Conservation (phyloP, 1,140 invertebrate species). For the Drosophila arawakana region DNA sequence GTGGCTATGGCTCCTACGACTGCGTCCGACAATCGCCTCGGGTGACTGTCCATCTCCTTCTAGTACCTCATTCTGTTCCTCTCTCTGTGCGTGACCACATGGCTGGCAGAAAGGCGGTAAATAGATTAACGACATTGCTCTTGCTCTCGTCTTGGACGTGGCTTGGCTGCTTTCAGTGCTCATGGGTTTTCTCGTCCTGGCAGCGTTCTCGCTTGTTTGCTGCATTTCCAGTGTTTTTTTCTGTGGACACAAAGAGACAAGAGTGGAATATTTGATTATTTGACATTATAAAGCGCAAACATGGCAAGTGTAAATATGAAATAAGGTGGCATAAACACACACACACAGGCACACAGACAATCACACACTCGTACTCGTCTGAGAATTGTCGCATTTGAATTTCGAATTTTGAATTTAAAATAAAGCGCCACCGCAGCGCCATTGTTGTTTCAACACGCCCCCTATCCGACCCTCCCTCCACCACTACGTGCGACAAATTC, state of each 20-base stretch:
- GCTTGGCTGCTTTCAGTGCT: slow-evolving; percentile 37
- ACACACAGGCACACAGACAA: too few species aligned
- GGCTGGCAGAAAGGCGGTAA: slow-evolving; percentile 83
- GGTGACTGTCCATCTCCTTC: slow-evolving; percentile 46
- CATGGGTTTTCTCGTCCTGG: slow-evolving; percentile 39
- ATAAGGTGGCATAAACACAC: slow-evolving; percentile 62
- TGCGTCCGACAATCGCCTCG: slow-evolving; percentile 9
- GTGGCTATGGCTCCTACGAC: slow-evolving; percentile 32
- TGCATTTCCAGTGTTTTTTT: slow-evolving; percentile 31
- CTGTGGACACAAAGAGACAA: slow-evolving; percentile 64
- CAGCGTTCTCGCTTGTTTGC: slow-evolving; percentile 32
- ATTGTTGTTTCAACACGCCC: slow-evolving; percentile 2
- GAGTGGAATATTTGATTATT: slow-evolving; percentile 81
- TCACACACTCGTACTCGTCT: not conserved
- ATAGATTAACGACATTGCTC: slow-evolving; percentile 83
- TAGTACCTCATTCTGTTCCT: too few species aligned
- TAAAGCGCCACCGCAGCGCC: slow-evolving; percentile 62
- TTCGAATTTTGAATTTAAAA: slow-evolving; percentile 58
- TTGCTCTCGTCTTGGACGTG: slow-evolving; percentile 71
- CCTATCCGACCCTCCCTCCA: too few species aligned
- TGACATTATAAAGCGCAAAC: slow-evolving; percentile 13
- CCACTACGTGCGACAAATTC: not conserved
- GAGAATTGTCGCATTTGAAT: slow-evolving; percentile 62
- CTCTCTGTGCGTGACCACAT: slow-evolving; percentile 41
- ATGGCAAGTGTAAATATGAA: slow-evolving; percentile 66